phyloP scores from a whole-genome alignment of 1,140 invertebrate genomes.

The Cydia pomonella region DNA sequence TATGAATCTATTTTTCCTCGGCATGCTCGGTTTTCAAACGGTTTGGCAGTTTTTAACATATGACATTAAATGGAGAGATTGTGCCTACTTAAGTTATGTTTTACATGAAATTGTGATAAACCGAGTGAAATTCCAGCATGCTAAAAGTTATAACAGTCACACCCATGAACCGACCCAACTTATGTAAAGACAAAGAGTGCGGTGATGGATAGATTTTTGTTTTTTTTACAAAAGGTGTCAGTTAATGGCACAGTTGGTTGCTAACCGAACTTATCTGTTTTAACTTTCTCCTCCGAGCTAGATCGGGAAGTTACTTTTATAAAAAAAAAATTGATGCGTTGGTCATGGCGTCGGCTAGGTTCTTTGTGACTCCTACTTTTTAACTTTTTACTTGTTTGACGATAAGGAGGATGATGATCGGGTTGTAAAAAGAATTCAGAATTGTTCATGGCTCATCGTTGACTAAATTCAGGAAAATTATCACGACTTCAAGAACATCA shows the following conservation, averaged over 20 bases:
- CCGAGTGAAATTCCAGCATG: not conserved
- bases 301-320: not conserved
- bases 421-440: no score
- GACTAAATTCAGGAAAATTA: no score
- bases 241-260: not conserved
- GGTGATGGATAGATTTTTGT: not conserved
- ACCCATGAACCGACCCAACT: not conserved
- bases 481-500: no score
- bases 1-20: constrained; percentile 1
- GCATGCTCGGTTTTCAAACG: not conserved
- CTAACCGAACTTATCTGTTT: not conserved
- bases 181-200: not conserved
- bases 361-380: no score
- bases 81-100: no score
- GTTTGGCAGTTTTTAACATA: not conserved
- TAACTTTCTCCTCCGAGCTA: not conserved
- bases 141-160: not conserved
- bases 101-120: not conserved
- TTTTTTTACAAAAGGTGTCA: not conserved
- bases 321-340: not conserved
- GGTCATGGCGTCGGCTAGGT: no score
- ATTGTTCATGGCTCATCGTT: no score
- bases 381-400: no score
- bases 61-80: not conserved
- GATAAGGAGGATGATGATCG: no score